These are phyloP conservation scores for Choloepus didactylus DNA, from an alignment of 2,797 vertebrate species.

Conservation along the genomic window DNA sequence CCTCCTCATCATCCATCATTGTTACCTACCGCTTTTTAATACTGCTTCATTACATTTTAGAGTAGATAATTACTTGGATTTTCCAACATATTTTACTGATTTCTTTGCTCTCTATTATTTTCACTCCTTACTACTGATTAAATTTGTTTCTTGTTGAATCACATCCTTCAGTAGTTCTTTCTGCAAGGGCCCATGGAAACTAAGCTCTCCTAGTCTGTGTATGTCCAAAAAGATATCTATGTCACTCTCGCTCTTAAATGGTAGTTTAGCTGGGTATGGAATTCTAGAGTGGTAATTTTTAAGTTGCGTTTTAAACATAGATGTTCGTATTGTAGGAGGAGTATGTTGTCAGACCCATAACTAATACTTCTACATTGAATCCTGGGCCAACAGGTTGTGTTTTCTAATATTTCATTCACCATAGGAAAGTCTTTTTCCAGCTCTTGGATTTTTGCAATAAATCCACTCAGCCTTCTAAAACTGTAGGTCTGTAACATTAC, in stretches of 20 bases:
- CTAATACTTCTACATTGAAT: background rate
- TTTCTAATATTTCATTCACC: background rate
- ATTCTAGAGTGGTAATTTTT: background rate
- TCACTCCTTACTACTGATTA: conserved; percentile 31
- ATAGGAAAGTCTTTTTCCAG: background rate
- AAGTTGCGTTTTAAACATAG: background rate
- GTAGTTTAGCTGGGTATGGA: conserved; percentile 13
- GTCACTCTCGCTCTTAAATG: background rate
- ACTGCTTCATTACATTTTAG: background rate
- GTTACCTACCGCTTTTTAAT: background rate
- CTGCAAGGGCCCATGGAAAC: background rate
- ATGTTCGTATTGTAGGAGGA: background rate
- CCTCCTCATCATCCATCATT: background rate
- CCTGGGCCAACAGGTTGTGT: background rate
- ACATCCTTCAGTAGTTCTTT: conserved; percentile 23
- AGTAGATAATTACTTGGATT: background rate
- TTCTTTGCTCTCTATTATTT: background rate
- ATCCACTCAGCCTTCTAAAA: background rate
- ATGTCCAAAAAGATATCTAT: background rate
- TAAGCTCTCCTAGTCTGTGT: background rate
- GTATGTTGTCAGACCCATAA: background rate
- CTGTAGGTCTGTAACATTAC: background rate
- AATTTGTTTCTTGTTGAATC: conserved; percentile 26
- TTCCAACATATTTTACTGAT: background rate
- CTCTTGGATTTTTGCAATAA: background rate